Base-by-base conservation (phyloP, 2,888 invertebrate genomes). In the Cheilosia vernalis region DNA sequence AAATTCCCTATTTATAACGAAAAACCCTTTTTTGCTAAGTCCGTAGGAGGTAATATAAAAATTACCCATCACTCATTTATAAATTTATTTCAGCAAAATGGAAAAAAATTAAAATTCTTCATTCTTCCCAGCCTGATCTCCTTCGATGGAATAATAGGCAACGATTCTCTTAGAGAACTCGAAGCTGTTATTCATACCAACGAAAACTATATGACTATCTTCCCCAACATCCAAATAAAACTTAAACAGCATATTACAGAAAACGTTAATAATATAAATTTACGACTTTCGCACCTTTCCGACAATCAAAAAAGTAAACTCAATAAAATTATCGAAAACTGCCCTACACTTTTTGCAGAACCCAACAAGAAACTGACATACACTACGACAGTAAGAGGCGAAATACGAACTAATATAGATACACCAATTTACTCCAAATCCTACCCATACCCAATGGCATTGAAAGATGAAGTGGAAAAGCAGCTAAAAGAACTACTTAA, bases 401-500 rank as follows among this genome's bases (percentile, higher is more conserved):
- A 76, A 69, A 85, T 85, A 9, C 56, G 81, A 15, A 86, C 78
- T n/a, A 74, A 49, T 7, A 37, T 64, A 19, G 44, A 58, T 17
- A 27, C 66, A 7, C 81, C 81, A 2, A 70, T 87, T 2, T 78
- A 82, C 37, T 58, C 76, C 2, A 79, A 72, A 33, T 79, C 17
- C 24, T 27, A 27, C 24, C 24, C 24, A 27, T 27, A 27, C 24
- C 24, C 24, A 27, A 6, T 27, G 5, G 37, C 60, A 0, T 21
- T 87, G 4, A 76, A 76, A 27, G 55, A 61, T 2, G 82, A 79
- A 61, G 70, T 82, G 4, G 82, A 76, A 42, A 78, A 69, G 2
- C 60, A 83, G 24, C 21, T 83, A 13, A 24, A 63, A 24, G 2
- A 74, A 10, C 58, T 81, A 2, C 13, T 86, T 24, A 64, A 42